Evolutionary conservation across 2,888 invertebrate genomes (phyloP), one percentile per base, ranked within the genome.

Genomic region (Oxyscelio sp.): DNA sequence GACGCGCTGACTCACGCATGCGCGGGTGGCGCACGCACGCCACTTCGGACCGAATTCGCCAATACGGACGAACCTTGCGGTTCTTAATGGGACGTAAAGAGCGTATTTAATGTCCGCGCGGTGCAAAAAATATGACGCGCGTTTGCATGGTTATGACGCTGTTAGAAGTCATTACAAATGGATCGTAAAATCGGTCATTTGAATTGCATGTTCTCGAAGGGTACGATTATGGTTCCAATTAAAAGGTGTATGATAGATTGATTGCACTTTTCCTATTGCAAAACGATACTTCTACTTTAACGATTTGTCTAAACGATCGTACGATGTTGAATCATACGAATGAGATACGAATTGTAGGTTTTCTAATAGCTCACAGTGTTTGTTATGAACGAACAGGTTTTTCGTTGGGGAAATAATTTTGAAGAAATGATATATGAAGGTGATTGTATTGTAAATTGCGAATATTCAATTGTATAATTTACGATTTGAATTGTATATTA

Each of bases 21-120:
- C 82, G 82, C 82, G 82, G 75, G 75, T 63, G 75, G 82, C 70
- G 68, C 43, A 24, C 34, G 11, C 34, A 11, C 34, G 34, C 34
- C 2, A 11, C 11, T 11, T 34, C 34, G 34, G 2, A 34, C 34
- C 11, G 9, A 34, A 34, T 34, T 34, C 34, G 34, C 34, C 34
- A 27, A 52, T 66, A 15, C 15, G 2, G 11, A 34, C 3, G 19
- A 61, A 61, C 48, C 45, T 27, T 2, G 34, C 43, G 58, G 21
- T 70, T 31, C 15, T 40, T 50, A 66, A 78, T 45, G 52, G 8
- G 13, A 13, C 45, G 63, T 63, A 63, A 71, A 63, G 2, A 54
- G 78, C 22, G 15, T 24, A 63, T 56, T 70, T 71, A 48, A 70
- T 21, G 48, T 19, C 15, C 38, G 34, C 22, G 8, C 22, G 17